Evolutionary conservation across 2,113 vertebrate species (phyloP).

Genomic region (cattle (Bos taurus)): ARS-UCD2.0 NC_037332.1:78155501-78156000

Average conservation of each 20-base stretch:
- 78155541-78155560: background rate
- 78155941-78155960: constrained; percentile 5
- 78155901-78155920: background rate
- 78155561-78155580: background rate
- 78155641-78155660: background rate
- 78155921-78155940: background rate
- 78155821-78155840: background rate
- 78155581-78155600: background rate
- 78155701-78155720: background rate
- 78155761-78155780: background rate
- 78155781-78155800: background rate
- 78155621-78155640: background rate
- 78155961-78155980: background rate
- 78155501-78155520: background rate
- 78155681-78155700: background rate
- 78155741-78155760: background rate
- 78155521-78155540: background rate
- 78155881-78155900: background rate
- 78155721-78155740: background rate
- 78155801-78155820: background rate
- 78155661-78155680: background rate
- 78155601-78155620: background rate
- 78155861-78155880: background rate
- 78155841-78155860: background rate
- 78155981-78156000: background rate